Conservation (phyloP, 1,140 invertebrate genomes). For the Pseudomyrmex dendroicus region DNA sequence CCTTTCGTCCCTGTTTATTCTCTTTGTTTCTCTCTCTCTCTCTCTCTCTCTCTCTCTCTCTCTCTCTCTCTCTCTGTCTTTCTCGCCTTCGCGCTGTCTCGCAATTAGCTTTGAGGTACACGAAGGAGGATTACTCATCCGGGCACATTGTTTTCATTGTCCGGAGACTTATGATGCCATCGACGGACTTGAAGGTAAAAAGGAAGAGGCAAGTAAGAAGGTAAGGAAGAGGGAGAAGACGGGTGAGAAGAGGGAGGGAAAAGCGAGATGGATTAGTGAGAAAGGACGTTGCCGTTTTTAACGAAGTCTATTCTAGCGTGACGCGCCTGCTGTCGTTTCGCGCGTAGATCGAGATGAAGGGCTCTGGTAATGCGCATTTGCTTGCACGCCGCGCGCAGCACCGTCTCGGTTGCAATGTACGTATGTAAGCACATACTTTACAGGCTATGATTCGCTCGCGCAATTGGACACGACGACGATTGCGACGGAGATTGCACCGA, state of each 20-base stretch:
- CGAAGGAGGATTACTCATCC: constrained; percentile 71
- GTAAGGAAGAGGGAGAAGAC: not conserved
- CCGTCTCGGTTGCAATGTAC: not conserved
- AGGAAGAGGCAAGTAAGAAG: constrained; percentile 5
- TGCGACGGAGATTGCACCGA: not conserved
- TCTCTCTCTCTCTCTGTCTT: not conserved
- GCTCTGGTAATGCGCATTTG: not conserved
- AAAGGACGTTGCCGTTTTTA: constrained; percentile 2
- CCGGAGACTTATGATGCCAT: constrained; percentile 48
- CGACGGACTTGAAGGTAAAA: constrained; percentile 13
- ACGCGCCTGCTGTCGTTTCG: not conserved
- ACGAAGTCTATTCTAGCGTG: constrained; percentile 15
- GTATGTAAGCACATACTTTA: too few relatives aligned
- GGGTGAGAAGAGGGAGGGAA: too few relatives aligned
- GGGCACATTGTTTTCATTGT: constrained; percentile 73
- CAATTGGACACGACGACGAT: not conserved
- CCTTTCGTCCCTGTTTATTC: not conserved
- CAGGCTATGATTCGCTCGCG: not conserved
- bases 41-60: not conserved
- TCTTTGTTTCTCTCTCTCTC: not conserved
- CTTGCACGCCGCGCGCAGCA: not conserved
- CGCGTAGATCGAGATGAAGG: constrained; percentile 27
- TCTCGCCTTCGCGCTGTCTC: not conserved
- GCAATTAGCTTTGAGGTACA: constrained; percentile 58
- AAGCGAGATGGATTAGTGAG: not conserved